phyloP scores from a whole-genome alignment of 2,113 vertebrate genomes.

The Chiloscyllium plagiosum region DNA sequence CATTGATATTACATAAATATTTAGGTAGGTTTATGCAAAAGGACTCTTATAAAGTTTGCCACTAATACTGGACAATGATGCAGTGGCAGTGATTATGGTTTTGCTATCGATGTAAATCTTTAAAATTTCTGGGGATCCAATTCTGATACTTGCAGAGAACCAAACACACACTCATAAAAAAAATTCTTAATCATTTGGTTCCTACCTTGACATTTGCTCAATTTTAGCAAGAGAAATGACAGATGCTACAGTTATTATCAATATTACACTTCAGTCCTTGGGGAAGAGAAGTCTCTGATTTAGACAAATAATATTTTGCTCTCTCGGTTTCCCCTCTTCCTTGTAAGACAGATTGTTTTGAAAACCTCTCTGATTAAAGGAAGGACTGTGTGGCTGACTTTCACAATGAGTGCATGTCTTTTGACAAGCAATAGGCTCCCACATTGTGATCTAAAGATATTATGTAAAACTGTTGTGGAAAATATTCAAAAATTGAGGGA shows the following conservation, averaged over 20 bases:
- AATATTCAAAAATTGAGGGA: neutral
- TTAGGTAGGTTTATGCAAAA: neutral
- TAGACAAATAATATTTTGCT: neutral
- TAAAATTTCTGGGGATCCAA: neutral
- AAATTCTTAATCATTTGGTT: neutral
- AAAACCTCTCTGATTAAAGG: neutral
- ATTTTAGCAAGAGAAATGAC: neutral
- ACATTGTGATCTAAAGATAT: neutral
- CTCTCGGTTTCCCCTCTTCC: neutral
- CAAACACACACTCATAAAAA: neutral
- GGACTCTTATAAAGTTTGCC: neutral
- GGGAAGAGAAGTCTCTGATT: neutral
- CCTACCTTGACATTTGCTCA: neutral
- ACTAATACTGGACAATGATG: neutral
- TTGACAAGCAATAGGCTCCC: neutral
- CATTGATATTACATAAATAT: neutral
- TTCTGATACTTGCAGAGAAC: neutral
- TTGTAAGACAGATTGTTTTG: neutral
- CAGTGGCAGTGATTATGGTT: neutral
- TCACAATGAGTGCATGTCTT: neutral
- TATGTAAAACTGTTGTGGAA: neutral
- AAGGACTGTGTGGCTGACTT: neutral
- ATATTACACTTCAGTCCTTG: neutral
- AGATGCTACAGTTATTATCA: neutral
- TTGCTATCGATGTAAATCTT: neutral